Evolutionary conservation across 2,888 invertebrate species (phyloP).

Genomic region (Synanthedon andrenaeformis): DNA sequence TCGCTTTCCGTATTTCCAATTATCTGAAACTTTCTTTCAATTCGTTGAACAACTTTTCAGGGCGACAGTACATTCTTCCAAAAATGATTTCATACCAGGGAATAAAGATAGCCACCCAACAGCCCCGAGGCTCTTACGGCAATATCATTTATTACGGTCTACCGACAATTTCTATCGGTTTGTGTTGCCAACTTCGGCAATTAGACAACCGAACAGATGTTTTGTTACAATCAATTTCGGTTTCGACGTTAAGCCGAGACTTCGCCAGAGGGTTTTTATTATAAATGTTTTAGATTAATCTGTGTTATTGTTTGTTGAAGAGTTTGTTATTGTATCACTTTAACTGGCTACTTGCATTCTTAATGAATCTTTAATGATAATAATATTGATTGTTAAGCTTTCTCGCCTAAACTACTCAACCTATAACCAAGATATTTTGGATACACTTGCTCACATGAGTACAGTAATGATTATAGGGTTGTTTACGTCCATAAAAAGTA

Average conservation of each 20-base stretch:
- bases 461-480: no score
- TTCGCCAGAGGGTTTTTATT: slow-evolving; percentile 5
- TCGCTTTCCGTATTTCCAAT: no score
- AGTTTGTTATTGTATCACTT: background rate
- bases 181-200: slow-evolving; percentile 15
- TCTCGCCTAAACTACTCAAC: no score
- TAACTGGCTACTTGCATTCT: no score
- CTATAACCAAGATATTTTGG: no score
- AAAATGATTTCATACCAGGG: background rate
- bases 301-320: background rate
- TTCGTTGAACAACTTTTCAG: no score
- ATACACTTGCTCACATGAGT: no score
- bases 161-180: slow-evolving; percentile 7
- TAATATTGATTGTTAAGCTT: no score
- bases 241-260: slow-evolving; percentile 4
- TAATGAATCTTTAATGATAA: no score
- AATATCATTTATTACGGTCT: background rate
- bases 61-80: background rate
- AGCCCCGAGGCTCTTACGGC: background rate
- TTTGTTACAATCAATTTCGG: slow-evolving; percentile 6
- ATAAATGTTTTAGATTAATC: slow-evolving; percentile 3
- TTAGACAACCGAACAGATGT: slow-evolving; percentile 14
- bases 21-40: no score
- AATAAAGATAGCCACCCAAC: background rate
- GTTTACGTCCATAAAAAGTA: no score